phyloP scores from a whole-genome alignment of 2,797 vertebrate species.

The Rhincodon typus region DNA sequence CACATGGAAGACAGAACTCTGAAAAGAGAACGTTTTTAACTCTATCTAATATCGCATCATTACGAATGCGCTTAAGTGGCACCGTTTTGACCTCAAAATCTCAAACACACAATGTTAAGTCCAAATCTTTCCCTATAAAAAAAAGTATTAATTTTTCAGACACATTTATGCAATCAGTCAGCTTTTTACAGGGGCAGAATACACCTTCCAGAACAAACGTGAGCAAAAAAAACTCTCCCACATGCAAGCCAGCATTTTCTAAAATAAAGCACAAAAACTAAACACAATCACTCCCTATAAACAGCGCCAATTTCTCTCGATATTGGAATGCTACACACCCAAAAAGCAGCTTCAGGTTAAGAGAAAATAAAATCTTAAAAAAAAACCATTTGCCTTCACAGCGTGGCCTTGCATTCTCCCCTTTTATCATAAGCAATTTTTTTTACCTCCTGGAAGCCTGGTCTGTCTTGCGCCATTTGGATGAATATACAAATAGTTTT shows the following conservation, averaged over 20 bases:
- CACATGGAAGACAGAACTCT: not conserved
- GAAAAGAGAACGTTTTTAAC: not conserved
- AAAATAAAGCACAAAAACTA: not conserved
- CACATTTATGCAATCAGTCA: not conserved
- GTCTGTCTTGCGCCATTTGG: not conserved
- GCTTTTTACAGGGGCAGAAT: not conserved
- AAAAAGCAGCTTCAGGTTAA: not conserved
- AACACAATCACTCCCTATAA: not conserved
- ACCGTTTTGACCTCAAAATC: not conserved
- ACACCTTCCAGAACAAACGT: not conserved
- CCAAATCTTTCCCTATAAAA: not conserved
- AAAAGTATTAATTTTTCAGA: not conserved
- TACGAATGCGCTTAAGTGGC: not conserved
- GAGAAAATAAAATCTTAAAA: not conserved
- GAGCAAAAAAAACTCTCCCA: not conserved
- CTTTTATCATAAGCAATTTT: not conserved
- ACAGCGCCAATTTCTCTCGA: not conserved
- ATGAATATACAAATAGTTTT: not conserved
- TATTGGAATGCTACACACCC: not conserved
- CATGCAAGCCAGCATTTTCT: not conserved
- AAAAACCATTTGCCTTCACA: not conserved
- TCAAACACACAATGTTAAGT: not conserved
- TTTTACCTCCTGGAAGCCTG: not conserved
- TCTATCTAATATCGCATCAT: not conserved
- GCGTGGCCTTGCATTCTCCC: not conserved